phyloP scores from a whole-genome alignment of 2,113 vertebrate genomes.

The Notiomystis cincta region DNA sequence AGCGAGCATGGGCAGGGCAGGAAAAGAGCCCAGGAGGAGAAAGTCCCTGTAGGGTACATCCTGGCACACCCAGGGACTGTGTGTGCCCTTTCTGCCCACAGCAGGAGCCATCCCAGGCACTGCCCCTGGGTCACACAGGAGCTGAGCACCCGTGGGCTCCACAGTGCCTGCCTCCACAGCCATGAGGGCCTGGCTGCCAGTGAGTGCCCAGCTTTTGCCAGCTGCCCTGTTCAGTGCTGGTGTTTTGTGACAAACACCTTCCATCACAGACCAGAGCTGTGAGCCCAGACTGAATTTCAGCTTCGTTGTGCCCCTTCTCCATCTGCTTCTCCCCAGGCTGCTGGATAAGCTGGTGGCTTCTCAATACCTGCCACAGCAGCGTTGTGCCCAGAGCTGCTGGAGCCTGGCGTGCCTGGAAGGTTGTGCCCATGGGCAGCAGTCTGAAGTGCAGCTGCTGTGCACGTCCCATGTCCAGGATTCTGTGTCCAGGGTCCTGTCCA shows the following conservation, averaged over 20 bases:
- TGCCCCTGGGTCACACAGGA: accelerated
- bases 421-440: background rate
- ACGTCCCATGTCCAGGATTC: accelerated
- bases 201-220: background rate
- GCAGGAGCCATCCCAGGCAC: background rate
- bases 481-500: accelerated
- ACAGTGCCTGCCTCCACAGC: too few relatives aligned
- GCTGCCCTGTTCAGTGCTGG: accelerated
- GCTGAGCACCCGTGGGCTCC: accelerated
- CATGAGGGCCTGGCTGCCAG: accelerated
- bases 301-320: background rate
- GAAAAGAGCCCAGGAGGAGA: background rate
- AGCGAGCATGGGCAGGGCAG: background rate
- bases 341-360: background rate
- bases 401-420: accelerated
- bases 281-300: background rate
- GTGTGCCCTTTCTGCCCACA: accelerated
- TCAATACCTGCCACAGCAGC: accelerated
- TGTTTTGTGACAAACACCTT: background rate
- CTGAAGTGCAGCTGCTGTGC: too few relatives aligned
- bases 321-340: background rate
- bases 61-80: background rate
- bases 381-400: accelerated
- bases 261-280: too few relatives aligned
- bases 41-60: accelerated